These are phyloP conservation scores for Sebastes trivittatus DNA, from an alignment of 2,797 vertebrate species.

Conservation along the genomic window DNA sequence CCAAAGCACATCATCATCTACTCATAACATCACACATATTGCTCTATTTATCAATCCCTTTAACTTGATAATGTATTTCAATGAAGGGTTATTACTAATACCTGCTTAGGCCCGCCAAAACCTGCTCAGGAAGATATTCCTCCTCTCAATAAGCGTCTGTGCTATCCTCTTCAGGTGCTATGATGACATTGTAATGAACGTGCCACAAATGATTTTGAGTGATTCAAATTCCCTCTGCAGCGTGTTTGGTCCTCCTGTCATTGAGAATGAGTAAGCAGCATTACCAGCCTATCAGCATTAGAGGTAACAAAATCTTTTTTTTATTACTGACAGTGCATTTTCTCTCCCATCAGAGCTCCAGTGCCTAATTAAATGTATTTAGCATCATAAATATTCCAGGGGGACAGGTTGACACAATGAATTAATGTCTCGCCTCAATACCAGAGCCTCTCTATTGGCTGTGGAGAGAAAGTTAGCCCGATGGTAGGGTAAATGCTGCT, in stretches of 20 bases:
- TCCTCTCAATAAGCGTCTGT: slow-evolving; percentile 47
- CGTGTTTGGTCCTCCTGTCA: slow-evolving; percentile 61
- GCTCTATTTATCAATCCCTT: slow-evolving; percentile 7
- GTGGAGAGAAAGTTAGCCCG: slow-evolving; percentile 73
- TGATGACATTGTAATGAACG: slow-evolving; percentile 69
- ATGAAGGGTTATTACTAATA: slow-evolving; percentile 33
- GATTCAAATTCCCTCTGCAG: slow-evolving; percentile 55
- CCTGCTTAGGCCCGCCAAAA: slow-evolving; percentile 24
- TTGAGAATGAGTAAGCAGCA: slow-evolving; percentile 68
- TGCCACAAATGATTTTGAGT: slow-evolving; percentile 60
- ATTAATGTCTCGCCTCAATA: slow-evolving; percentile 86
- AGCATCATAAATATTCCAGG: slow-evolving; percentile 87
- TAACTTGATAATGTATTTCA: slow-evolving; percentile 2
- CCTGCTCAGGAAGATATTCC: slow-evolving; percentile 31
- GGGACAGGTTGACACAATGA: slow-evolving; percentile 86
- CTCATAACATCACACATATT: not conserved
- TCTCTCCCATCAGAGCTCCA: slow-evolving; percentile 77
- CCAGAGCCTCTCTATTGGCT: slow-evolving; percentile 78
- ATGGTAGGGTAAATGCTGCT: slow-evolving; percentile 75
- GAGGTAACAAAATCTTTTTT: slow-evolving; percentile 71
- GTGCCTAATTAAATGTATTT: slow-evolving; percentile 87
- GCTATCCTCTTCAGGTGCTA: slow-evolving; percentile 54
- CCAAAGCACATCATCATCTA: slow-evolving; percentile 8
- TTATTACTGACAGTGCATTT: slow-evolving; percentile 81
- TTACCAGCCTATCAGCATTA: slow-evolving; percentile 71